Evolutionary conservation across 2,797 vertebrate genomes (phyloP).

Genomic region (Galago senegalensis): DNA sequence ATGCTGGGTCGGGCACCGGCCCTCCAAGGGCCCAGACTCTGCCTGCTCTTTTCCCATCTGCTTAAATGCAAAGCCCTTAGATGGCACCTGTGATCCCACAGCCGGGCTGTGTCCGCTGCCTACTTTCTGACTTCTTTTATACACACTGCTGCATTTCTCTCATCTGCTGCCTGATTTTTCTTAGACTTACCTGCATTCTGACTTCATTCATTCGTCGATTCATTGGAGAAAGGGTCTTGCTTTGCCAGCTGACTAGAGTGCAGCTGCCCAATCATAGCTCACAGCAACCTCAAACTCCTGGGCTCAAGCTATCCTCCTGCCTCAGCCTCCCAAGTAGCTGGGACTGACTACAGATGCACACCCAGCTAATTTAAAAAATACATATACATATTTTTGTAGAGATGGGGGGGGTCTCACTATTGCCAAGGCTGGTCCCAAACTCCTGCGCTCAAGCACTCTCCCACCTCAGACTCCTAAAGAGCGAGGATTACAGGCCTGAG

Average conservation of each 20-base stretch:
- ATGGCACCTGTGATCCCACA: background rate
- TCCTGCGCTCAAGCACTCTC: background rate
- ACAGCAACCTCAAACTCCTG: background rate
- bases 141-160: background rate
- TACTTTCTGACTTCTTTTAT: background rate
- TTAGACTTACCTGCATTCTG: background rate
- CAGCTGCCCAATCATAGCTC: background rate
- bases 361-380: background rate
- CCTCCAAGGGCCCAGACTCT: background rate
- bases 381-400: background rate
- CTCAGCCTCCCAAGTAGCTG: background rate
- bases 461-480: background rate
- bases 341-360: background rate
- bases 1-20: background rate
- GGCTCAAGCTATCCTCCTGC: background rate
- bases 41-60: background rate
- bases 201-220: background rate
- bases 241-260: background rate
- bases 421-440: background rate
- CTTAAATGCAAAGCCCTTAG: background rate
- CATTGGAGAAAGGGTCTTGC: background rate
- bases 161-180: background rate
- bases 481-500: background rate
- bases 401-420: background rate
- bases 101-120: background rate